These are phyloP conservation scores for Corythoichthys haematopterus DNA, from an alignment of 2,113 vertebrate genomes.

Conservation along the genomic window DNA sequence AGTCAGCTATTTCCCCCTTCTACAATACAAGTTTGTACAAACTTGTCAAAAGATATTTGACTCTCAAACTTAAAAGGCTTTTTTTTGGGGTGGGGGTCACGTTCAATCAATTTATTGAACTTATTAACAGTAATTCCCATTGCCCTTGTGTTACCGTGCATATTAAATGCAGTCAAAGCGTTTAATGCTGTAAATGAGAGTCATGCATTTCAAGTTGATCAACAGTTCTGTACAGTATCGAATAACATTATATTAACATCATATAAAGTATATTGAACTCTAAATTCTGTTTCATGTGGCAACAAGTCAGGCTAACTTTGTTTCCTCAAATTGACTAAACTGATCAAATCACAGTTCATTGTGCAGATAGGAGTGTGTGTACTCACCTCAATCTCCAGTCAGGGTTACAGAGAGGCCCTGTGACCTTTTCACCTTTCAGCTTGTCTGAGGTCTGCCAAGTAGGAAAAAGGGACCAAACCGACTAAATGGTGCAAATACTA, in stretches of 20 bases:
- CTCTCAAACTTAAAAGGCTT: constrained; percentile 7
- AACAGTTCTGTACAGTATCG: not conserved
- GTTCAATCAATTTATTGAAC: constrained; percentile 20
- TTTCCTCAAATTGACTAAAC: not conserved
- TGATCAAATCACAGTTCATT: constrained; percentile 23
- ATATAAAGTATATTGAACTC: not conserved
- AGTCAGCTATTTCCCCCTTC: constrained; percentile 25
- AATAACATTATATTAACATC: not conserved
- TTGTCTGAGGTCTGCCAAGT: constrained; percentile 32
- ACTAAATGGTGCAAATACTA: constrained; percentile 15
- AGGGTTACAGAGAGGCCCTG: constrained; percentile 30
- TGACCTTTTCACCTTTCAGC: constrained; percentile 47
- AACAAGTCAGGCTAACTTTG: constrained; percentile 3
- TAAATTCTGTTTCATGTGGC: not conserved
- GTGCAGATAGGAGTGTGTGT: constrained; percentile 20
- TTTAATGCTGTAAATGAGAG: not conserved
- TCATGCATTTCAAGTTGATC: not conserved
- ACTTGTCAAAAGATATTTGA: constrained; percentile 7
- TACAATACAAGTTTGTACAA: constrained; percentile 1
- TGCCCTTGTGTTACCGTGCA: not conserved
- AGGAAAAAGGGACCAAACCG: constrained; percentile 3
- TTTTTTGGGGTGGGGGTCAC: constrained; percentile 19
- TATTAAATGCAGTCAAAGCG: not conserved
- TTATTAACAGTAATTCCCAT: not conserved
- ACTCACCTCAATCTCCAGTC: constrained; percentile 50